Evolutionary conservation across 2,113 vertebrate species (phyloP), one percentile per base, ranked within the genome.

Genomic region (Tragulus kanchil): DNA sequence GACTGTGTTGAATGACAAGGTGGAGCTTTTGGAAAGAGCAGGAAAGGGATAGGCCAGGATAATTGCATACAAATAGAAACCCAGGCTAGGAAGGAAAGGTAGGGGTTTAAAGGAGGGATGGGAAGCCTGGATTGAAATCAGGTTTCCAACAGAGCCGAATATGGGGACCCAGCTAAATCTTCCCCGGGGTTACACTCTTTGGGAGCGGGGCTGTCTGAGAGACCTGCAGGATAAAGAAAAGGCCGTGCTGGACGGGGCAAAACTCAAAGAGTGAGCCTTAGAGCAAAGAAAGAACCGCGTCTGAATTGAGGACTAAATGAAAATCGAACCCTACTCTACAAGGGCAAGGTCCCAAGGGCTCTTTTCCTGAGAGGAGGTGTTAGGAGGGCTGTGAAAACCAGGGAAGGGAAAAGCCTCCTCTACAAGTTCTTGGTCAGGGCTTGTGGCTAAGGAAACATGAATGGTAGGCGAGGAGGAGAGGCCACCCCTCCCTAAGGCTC

Each of bases 121-220:
- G 78, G 78, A 11, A 2, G 28, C 48, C 75, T 78, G 8, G 26
- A 52, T 17, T 54, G 42, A 54, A 71, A 4, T 82, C 78, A 86
- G 45, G 31, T 77, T 93, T 89, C 36, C 54, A 67, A 48, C 4
- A 45, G n/a, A 92, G 28, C n/a, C 31, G 8, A 85, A 75, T 59
- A 88, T 9, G 14, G 26, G 62, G 25, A 78, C 23, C 14, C 3
- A 0, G 13, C 8, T 58, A 59, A 87, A 17, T 8, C 15, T 50
- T 45, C 4, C 8, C 7, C 0, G 0, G 42, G 16, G n/a, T 23
- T 19, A 50, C 16, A 52, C 45, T 67, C 31, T 31, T 6, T 56
- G 65, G 62, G 36, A 36, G 6, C 0, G 2, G 12, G 58, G 61
- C 5, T 86, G 85, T 59, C 65, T 13, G 12, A 58, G 28, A 45